Evolutionary conservation across 2,888 invertebrate genomes (phyloP), one percentile per base, ranked within the genome.

Genomic region (Mythimna lalbum): DNA sequence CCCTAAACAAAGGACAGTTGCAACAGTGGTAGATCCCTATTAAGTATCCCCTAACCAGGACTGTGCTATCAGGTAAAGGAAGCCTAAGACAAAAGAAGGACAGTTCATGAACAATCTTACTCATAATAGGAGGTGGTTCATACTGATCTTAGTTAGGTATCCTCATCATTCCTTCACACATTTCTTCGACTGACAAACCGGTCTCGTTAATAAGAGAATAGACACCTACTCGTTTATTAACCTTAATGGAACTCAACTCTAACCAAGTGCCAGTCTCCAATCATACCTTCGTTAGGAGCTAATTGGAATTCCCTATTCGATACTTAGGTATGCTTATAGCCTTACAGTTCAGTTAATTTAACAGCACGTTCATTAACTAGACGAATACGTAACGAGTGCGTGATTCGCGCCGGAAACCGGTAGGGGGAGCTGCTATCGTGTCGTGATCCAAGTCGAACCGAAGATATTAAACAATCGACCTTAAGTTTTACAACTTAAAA

Each of bases 401-500:
- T 88, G 88, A 78, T 80, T 69, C 69, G 71, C 49, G 49, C 55
- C 75, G 78, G 72, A 74, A 83, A 63, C 21, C 36, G 60, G 73
- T 71, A 83, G 80, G 70, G 68, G 60, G 63, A 78, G 64, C 69
- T 80, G 36, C 47, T 49, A 31, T 76, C 73, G 74, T 89, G 74
- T 78, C 88, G 85, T 84, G 85, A 83, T 75, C 71, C 39, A 31
- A 63, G 53, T 55, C 52, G n/a, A 78, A 78, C 39, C 72, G 55
- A 73, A 81, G 76, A 71, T 74, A 78, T 85, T 84, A 82, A 79
- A 78, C 81, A 81, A 81, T 78, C 83, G 82, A 87, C 85, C 86
- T 86, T 84, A 83, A 73, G 80, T 83, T 88, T 85, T 81, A 83
- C 81, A 86, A 81, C 86, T 84, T 79, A 73, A 84, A 86, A 87